A percentile compares a stretch with the other conserved stretches of the same genome.
These are phyloP conservation scores for Merluccius polli DNA, from an alignment of 2,797 vertebrate genomes.

Conservation along the genomic window DNA sequence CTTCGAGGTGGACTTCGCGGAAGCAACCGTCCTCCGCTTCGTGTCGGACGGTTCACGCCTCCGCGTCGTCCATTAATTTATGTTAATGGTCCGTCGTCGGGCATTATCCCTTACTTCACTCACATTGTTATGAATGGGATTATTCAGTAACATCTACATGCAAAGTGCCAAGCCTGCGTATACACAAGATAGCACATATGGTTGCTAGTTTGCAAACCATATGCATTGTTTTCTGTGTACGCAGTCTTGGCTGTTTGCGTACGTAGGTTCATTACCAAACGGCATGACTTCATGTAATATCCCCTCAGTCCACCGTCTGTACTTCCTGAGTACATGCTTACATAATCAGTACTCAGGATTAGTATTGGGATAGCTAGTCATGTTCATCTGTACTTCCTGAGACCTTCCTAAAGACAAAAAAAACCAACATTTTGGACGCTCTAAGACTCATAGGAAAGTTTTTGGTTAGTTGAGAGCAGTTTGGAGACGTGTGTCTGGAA, in stretches of 20 bases:
- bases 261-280: background rate
- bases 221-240: background rate
- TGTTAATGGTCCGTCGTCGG: too few relatives aligned
- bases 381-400: background rate
- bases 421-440: slow-evolving; percentile 16
- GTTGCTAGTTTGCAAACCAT: background rate
- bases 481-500: slow-evolving; percentile 32
- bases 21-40: too few relatives aligned
- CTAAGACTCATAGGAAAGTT: slow-evolving; percentile 38
- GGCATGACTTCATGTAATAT: background rate
- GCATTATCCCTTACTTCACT: too few relatives aligned
- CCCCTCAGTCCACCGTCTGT: too few relatives aligned
- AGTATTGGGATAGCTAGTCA: background rate
- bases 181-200: too few relatives aligned
- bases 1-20: too few relatives aligned
- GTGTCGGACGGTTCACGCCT: too few relatives aligned
- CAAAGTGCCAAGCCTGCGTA: too few relatives aligned
- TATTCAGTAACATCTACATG: too few relatives aligned
- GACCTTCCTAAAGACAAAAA: background rate
- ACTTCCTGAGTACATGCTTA: background rate
- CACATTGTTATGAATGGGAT: too few relatives aligned
- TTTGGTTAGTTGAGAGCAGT: slow-evolving; percentile 41
- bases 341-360: background rate
- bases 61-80: too few relatives aligned
- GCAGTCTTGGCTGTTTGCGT: background rate